Evolutionary conservation across 2,113 vertebrate species (phyloP).

Genomic region (Kryptolebias marmoratus): DNA sequence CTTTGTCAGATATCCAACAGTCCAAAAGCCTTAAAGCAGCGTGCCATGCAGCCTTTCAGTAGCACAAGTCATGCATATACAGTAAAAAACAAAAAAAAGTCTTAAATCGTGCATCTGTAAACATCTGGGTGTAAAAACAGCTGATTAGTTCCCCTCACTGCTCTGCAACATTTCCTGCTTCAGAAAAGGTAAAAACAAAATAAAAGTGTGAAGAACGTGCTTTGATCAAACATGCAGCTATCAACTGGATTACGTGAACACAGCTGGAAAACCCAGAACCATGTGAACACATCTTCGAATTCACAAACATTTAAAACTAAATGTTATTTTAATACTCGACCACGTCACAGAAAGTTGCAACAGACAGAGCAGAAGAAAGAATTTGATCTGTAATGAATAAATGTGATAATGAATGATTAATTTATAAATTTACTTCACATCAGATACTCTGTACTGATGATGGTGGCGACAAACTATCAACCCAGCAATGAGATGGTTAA

Average conservation of each 20-base stretch:
- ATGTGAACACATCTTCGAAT: neutral
- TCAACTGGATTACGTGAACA: neutral
- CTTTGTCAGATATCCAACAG: constrained; percentile 33
- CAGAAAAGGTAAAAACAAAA: constrained; percentile 32
- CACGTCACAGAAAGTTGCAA: neutral
- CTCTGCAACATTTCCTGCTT: constrained; percentile 24
- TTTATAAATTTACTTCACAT: neutral
- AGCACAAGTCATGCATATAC: constrained; percentile 52
- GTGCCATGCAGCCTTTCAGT: constrained; percentile 46
- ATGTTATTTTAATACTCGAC: neutral
- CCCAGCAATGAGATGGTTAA: too few relatives aligned
- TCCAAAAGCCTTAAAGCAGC: constrained; percentile 48
- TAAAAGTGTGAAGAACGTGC: constrained; percentile 42
- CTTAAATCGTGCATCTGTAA: constrained; percentile 23
- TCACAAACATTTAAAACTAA: too few relatives aligned
- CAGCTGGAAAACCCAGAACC: constrained; percentile 19
- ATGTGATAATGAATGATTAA: neutral
- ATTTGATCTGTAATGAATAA: neutral
- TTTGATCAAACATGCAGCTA: constrained; percentile 49
- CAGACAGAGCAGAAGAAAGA: neutral
- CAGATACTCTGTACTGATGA: neutral
- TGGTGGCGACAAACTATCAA: neutral
- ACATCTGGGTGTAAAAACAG: constrained; percentile 52
- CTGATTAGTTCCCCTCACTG: constrained; percentile 15
- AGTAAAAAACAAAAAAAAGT: constrained; percentile 21